These are phyloP conservation scores for Hymenopus coronatus DNA, from an alignment of 2,888 invertebrate species.

Conservation along the genomic window DNA sequence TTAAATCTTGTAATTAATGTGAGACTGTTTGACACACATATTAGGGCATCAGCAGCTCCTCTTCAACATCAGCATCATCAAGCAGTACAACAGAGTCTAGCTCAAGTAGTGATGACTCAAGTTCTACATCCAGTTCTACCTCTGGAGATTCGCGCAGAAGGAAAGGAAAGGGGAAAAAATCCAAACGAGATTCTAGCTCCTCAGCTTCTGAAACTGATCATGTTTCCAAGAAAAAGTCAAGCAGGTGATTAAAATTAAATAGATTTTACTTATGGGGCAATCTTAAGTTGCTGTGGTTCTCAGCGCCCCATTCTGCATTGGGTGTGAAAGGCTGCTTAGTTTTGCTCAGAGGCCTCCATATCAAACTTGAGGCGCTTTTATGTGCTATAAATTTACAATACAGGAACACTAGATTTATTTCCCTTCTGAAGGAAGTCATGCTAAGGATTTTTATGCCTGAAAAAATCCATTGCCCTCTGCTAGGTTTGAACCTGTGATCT, in stretches of 20 bases:
- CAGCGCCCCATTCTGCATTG: too few species aligned
- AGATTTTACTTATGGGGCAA: too few species aligned
- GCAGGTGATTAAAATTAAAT: constrained; percentile 26
- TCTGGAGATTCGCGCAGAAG: constrained; percentile 47
- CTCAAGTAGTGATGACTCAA: constrained; percentile 60
- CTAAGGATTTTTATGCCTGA: too few species aligned
- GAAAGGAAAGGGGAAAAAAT: constrained; percentile 37
- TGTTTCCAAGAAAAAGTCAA: constrained; percentile 24
- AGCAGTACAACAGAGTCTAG: constrained; percentile 59
- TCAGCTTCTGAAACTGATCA: constrained; percentile 32
- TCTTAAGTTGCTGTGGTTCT: too few species aligned
- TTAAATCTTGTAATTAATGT: background rate
- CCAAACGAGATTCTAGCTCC: constrained; percentile 32
- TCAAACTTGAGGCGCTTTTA: too few species aligned
- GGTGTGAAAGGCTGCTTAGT: too few species aligned
- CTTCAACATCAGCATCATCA: constrained; percentile 60
- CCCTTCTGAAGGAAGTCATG: too few species aligned
- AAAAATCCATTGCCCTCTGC: too few species aligned
- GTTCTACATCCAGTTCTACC: constrained; percentile 59
- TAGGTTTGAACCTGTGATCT: too few species aligned
- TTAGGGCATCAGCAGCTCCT: constrained; percentile 64
- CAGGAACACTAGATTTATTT: too few species aligned
- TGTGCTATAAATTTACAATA: too few species aligned
- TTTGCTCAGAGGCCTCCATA: too few species aligned
- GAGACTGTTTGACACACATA: background rate